Evolutionary conservation across 2,113 vertebrate species (phyloP).

Genomic region (Aplodontia rufa): DNA sequence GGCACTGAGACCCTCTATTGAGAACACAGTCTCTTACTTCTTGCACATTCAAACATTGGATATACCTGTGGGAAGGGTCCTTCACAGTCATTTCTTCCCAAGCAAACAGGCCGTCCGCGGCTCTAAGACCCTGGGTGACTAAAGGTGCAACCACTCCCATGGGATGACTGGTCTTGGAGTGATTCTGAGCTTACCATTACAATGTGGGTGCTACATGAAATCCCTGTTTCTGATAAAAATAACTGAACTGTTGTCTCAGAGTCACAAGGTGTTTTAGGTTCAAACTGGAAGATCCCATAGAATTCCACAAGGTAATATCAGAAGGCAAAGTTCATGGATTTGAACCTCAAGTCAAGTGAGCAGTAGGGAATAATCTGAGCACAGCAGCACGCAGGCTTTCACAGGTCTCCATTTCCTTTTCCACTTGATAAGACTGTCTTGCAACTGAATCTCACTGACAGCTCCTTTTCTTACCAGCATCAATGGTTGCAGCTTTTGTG

Average conservation of each 20-base stretch:
- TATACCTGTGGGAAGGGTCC: no score
- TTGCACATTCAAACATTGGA: background rate
- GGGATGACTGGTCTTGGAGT: background rate
- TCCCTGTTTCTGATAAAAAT: background rate
- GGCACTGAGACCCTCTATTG: background rate
- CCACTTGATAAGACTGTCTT: background rate
- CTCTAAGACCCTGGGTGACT: background rate
- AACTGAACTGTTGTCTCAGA: background rate
- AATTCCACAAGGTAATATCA: background rate
- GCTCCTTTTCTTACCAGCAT: background rate
- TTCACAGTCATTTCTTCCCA: background rate
- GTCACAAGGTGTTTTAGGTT: background rate
- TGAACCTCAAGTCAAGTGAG: background rate
- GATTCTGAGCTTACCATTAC: background rate
- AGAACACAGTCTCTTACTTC: background rate
- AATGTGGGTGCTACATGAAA: background rate
- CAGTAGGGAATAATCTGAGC: background rate
- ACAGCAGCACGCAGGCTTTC: background rate
- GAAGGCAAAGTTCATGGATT: background rate
- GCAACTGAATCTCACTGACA: background rate
- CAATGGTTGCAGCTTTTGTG: background rate
- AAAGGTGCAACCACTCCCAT: background rate
- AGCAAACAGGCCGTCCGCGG: background rate
- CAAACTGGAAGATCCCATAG: background rate
- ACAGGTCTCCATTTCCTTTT: background rate